Percentiles rank a stretch among this genome's conserved stretches.
Conservation (phyloP, 2,113 vertebrate species). For the Donacobius atricapilla region DNA sequence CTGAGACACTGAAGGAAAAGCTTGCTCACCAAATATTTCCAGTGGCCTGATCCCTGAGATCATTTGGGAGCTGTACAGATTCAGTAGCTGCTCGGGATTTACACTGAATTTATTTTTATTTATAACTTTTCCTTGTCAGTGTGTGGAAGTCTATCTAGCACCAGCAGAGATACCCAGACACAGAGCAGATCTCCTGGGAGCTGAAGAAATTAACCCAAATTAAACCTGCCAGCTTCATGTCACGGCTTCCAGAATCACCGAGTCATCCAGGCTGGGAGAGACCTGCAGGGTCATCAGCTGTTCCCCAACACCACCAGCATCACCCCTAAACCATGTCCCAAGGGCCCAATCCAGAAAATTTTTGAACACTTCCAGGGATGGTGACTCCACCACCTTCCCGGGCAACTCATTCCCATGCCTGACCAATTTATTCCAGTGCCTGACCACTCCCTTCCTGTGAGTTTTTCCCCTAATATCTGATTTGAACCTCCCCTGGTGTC, state of each 20-base stretch:
- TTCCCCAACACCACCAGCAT: background rate
- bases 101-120: background rate
- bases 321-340: rapidly evolving
- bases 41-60: background rate
- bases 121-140: background rate
- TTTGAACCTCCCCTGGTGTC: background rate
- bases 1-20: background rate
- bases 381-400: no score
- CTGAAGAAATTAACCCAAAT: background rate
- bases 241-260: background rate
- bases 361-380: background rate
- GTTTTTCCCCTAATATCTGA: no score
- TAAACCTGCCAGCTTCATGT: background rate
- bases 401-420: background rate
- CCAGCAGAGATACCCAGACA: background rate
- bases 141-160: background rate
- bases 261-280: background rate
- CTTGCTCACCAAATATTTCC: background rate
- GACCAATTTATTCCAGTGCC: background rate
- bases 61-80: background rate
- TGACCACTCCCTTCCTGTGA: background rate
- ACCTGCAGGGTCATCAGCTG: background rate
- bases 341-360: no score
- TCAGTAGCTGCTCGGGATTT: background rate
- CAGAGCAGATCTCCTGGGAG: background rate